Evolutionary conservation across 1,140 invertebrate genomes (phyloP).

Genomic region (Dinothrombium tinctorium): DNA sequence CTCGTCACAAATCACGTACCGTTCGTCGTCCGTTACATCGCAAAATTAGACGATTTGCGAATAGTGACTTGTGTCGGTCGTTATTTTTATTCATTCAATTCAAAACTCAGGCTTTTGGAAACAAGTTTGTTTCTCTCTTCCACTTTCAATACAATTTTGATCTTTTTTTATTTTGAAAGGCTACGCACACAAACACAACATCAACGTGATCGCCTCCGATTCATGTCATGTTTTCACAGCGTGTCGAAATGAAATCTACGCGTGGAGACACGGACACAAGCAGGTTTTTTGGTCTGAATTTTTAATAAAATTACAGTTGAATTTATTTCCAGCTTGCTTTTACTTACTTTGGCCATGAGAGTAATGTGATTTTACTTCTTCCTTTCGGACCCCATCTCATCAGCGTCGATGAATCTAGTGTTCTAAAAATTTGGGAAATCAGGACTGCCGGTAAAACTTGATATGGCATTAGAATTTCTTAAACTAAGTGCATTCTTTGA

Average conservation of each 20-base stretch:
- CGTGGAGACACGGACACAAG: slow-evolving; percentile 47
- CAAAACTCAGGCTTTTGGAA: slow-evolving; percentile 11
- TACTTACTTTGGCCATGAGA: slow-evolving; percentile 45
- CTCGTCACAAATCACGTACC: slow-evolving; percentile 5
- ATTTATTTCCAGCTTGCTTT: slow-evolving; percentile 8
- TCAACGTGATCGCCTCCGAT: slow-evolving; percentile 54
- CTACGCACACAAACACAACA: slow-evolving; percentile 30
- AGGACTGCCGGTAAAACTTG: slow-evolving; percentile 40
- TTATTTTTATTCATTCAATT: slow-evolving; percentile 10
- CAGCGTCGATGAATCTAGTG: slow-evolving; percentile 52
- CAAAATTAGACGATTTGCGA: slow-evolving; percentile 9
- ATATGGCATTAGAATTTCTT: slow-evolving; percentile 17
- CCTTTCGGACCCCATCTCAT: slow-evolving; percentile 66
- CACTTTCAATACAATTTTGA: not conserved
- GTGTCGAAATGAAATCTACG: slow-evolving; percentile 43
- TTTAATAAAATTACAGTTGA: not conserved
- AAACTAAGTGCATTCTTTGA: not conserved
- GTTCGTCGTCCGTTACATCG: slow-evolving; percentile 10
- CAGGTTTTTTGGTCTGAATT: slow-evolving; percentile 2
- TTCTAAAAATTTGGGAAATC: slow-evolving; percentile 62
- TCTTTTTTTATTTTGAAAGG: slow-evolving; percentile 6
- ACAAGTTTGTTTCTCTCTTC: slow-evolving; percentile 8
- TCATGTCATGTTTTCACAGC: slow-evolving; percentile 57
- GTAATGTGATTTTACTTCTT: slow-evolving; percentile 41
- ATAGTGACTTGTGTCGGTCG: slow-evolving; percentile 8